Conservation (phyloP, 2,888 invertebrate species). For the Idaea biselata region DNA sequence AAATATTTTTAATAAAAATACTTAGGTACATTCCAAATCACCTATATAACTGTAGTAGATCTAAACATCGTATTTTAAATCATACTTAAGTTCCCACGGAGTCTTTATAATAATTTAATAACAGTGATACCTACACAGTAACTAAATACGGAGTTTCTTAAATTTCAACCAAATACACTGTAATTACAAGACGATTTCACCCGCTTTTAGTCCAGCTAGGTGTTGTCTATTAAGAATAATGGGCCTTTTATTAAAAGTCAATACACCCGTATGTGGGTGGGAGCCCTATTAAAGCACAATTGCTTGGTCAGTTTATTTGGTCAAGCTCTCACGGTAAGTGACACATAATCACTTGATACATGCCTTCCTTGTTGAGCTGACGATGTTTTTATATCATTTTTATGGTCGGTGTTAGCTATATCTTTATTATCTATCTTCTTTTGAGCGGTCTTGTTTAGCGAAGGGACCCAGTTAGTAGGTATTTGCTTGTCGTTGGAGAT, state of each 20-base stretch:
- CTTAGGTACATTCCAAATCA: too few species aligned
- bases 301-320: conserved; percentile 36
- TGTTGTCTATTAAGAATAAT: conserved; percentile 72
- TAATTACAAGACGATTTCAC: conserved; percentile 13
- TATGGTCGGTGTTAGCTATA: conserved; percentile 39
- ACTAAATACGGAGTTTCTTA: neutral
- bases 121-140: too few species aligned
- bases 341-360: conserved; percentile 52
- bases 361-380: conserved; percentile 53
- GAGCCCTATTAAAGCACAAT: conserved; percentile 63
- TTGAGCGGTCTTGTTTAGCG: conserved; percentile 11
- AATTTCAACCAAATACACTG: neutral
- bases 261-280: conserved; percentile 74
- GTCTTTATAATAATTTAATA: too few species aligned
- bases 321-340: conserved; percentile 44
- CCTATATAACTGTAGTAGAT: too few species aligned
- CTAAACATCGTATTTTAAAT: too few species aligned
- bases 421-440: conserved; percentile 27
- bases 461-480: neutral
- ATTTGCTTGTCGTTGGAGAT: neutral
- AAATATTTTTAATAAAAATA: too few species aligned
- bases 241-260: conserved; percentile 77
- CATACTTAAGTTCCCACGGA: too few species aligned
- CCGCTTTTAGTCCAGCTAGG: conserved; percentile 31
- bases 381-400: conserved; percentile 57